Conservation (phyloP, 2,888 invertebrate genomes). For the Papilio protenor region DNA sequence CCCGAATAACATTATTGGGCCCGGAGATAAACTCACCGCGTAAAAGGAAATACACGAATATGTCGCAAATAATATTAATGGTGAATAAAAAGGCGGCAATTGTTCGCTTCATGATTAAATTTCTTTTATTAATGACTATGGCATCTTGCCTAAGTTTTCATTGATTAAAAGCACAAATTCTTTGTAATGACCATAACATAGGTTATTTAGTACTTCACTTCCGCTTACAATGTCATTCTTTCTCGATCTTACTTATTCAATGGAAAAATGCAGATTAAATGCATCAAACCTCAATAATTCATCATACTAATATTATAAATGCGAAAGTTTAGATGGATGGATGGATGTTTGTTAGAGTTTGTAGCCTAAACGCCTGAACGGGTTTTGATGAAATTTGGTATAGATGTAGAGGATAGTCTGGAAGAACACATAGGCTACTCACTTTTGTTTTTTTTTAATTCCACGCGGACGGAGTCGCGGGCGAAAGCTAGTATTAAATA, state of each 20-base stretch:
- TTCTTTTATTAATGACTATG: neutral
- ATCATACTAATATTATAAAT: no score
- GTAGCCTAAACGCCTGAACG: no score
- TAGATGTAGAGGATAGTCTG: no score
- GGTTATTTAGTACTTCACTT: neutral
- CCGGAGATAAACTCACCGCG: constrained; percentile 38
- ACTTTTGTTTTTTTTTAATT: no score
- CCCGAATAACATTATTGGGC: constrained; percentile 43
- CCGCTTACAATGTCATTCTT: neutral
- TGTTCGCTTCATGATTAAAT: constrained; percentile 16
- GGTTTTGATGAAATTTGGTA: no score
- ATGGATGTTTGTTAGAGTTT: no score
- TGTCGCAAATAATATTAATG: constrained; percentile 29
- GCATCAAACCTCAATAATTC: neutral
- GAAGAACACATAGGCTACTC: no score
- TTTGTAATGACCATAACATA: neutral
- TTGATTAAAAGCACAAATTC: neutral
- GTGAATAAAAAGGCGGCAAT: constrained; percentile 25
- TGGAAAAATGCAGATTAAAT: neutral
- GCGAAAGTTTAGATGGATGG: no score
- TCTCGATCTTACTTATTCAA: no score
- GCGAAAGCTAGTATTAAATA: no score
- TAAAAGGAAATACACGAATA: constrained; percentile 33
- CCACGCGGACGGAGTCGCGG: no score
- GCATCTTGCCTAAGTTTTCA: neutral